Conservation (phyloP, 2,113 vertebrate genomes). For the Hydropotes inermis region DNA sequence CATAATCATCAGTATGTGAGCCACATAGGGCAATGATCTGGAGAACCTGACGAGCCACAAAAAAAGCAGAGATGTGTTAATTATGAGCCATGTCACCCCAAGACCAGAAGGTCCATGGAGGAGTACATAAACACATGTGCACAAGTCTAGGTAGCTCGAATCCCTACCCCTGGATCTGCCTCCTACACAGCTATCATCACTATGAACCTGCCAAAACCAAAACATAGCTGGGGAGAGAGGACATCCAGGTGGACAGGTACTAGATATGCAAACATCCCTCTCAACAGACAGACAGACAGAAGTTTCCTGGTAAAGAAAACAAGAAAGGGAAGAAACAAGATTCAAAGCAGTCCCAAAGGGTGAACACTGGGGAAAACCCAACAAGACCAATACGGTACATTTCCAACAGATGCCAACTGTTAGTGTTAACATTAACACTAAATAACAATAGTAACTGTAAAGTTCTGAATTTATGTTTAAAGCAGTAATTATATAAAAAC, state of each 20-base stretch:
- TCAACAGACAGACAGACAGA: neutral
- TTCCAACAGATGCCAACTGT: neutral
- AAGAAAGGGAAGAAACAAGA: slow-evolving; percentile 20
- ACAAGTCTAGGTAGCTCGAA: neutral
- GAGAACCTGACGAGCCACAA: neutral
- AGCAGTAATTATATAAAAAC: neutral
- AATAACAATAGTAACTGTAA: neutral
- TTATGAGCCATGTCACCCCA: neutral
- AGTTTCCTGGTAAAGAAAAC: neutral
- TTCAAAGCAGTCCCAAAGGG: slow-evolving; percentile 2
- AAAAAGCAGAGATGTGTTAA: neutral
- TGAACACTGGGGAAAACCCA: neutral
- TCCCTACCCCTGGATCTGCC: neutral
- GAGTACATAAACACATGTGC: accelerated
- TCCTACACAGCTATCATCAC: neutral
- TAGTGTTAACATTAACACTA: neutral
- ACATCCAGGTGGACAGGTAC: neutral
- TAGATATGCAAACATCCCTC: neutral
- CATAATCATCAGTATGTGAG: neutral
- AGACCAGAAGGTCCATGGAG: neutral
- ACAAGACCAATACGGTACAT: neutral
- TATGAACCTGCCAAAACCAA: neutral
- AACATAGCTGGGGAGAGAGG: neutral
- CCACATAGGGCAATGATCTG: neutral
- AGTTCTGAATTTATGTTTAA: neutral